These are phyloP conservation scores for Rhegmatorhina hoffmannsi DNA, from an alignment of 2,113 vertebrate genomes.

Conservation along the genomic window DNA sequence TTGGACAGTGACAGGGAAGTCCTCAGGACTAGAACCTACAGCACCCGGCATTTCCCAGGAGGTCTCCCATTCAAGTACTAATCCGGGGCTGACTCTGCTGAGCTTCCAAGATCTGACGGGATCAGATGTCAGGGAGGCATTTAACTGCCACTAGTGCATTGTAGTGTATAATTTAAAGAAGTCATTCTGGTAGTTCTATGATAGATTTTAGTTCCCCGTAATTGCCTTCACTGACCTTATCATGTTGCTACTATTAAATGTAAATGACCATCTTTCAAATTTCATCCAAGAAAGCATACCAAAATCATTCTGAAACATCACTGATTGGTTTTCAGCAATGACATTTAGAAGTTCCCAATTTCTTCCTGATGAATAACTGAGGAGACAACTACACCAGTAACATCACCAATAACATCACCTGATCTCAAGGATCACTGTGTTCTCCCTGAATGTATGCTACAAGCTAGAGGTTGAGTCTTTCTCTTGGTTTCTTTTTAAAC, in stretches of 20 bases:
- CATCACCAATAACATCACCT: not conserved
- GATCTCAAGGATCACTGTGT: not conserved
- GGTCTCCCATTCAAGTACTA: too few species aligned
- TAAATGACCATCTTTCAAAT: not conserved
- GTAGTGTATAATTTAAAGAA: not conserved
- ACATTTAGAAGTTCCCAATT: not conserved
- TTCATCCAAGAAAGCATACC: not conserved
- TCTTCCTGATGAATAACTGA: not conserved
- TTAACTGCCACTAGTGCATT: too few species aligned
- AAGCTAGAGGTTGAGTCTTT: not conserved
- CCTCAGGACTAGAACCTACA: too few species aligned
- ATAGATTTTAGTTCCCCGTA: not conserved
- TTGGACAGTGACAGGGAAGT: too few species aligned
- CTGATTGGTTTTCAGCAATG: not conserved
- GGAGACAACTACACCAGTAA: not conserved
- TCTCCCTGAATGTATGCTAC: not conserved
- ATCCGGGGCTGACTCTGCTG: too few species aligned
- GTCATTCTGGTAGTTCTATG: not conserved
- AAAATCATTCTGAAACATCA: not conserved
- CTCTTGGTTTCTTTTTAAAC: not conserved
- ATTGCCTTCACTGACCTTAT: not conserved
- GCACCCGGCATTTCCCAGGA: too few species aligned
- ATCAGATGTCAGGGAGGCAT: too few species aligned
- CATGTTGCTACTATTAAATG: not conserved
- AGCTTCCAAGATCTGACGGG: too few species aligned